phyloP scores from a whole-genome alignment of 2,113 vertebrate species.

The Empidonax traillii region DNA sequence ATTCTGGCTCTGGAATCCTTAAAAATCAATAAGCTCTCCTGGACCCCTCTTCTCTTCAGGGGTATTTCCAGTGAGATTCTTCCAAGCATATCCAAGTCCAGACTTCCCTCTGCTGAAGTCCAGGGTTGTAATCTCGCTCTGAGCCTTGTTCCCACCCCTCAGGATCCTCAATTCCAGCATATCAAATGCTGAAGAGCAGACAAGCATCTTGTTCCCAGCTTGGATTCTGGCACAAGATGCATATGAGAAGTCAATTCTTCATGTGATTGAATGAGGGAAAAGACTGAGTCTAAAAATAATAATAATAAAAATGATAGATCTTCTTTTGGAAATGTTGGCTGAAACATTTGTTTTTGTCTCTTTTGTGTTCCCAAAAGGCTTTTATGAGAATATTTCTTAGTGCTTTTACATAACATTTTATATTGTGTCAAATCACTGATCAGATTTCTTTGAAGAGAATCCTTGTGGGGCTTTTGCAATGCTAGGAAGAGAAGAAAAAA shows the following conservation, averaged over 20 bases:
- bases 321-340: conserved; percentile 26
- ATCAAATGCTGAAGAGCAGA: background rate
- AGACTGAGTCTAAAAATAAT: conserved; percentile 14
- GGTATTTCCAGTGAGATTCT: background rate
- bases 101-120: background rate
- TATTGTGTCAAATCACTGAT: conserved; percentile 51
- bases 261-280: background rate
- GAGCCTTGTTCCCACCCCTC: background rate
- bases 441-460: conserved; percentile 57
- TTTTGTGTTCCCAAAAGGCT: conserved; percentile 29
- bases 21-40: background rate
- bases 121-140: background rate
- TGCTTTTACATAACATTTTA: conserved; percentile 55
- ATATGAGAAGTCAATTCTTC: background rate
- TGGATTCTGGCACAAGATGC: background rate
- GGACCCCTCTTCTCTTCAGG: background rate
- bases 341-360: conserved; percentile 27
- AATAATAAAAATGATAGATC: conserved; percentile 17
- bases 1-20: background rate
- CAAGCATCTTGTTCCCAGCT: background rate
- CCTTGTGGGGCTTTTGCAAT: conserved; percentile 31
- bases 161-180: background rate
- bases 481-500: conserved; percentile 4
- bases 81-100: background rate
- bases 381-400: conserved; percentile 30